Evolutionary conservation across 2,113 vertebrate genomes (phyloP), one percentile per base, ranked within the genome.

Genomic region (Lonchura striata): DNA sequence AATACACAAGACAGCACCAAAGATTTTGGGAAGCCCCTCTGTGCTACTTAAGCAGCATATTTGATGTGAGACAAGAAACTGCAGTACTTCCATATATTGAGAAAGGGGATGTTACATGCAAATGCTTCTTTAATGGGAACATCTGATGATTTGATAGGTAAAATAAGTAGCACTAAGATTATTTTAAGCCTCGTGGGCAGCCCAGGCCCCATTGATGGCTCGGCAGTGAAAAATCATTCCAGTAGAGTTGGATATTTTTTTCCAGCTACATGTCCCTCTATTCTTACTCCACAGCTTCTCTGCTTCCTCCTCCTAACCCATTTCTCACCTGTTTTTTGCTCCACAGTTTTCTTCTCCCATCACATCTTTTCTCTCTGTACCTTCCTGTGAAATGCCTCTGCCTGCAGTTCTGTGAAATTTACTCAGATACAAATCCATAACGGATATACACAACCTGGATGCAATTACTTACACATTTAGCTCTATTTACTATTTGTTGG

Each of bases 211-310:
- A 56, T 17, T 37, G 52, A 31, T 1, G 12, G 28, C 68, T 88
- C 65, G 42, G 39, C 20, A 80, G 46, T 42, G 53, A 70, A 56
- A 46, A 72, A 12, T 7, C 2, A 18, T 16, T 10, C 33, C 60
- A 72, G n/a, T 11, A 30, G 82, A 53, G 23, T 1, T 50, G 56
- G 27, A 16, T 7, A 10, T 12, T 49, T 53, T 75, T 39, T 41
- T 27, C 33, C 27, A 81, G 22, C 44, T 71, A 1, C 0, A 0
- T 2, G 16, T n/a, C 17, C 42, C 42, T 64, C 39, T 76, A 0
- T 66, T 88, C 31, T 44, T 7, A 2, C 39, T n/a, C 47, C n/a
- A 22, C 0, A 2, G 12, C 14, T 72, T 27, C 49, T 74, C 46
- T 9, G 31, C 5, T 59, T 82, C 50, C 9, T 81, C 27, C 74